Evolutionary conservation across 2,113 vertebrate genomes (phyloP).

Genomic region (Irena cyanogastra): DNA sequence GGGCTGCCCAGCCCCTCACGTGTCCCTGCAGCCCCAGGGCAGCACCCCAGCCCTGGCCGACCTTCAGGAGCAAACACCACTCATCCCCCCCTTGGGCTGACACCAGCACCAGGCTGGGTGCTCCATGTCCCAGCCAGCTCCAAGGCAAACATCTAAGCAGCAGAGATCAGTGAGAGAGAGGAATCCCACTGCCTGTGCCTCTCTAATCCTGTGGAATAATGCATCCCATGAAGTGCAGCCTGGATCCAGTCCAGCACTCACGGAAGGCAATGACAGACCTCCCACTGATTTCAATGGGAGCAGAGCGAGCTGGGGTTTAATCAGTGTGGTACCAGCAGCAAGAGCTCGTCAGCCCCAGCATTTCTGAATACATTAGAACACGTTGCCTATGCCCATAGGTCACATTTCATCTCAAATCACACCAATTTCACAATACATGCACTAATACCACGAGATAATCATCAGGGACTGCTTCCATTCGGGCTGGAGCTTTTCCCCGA

Average conservation of each 20-base stretch:
- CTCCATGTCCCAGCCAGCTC: background rate
- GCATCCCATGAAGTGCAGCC: background rate
- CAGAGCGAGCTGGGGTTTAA: background rate
- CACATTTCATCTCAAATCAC: background rate
- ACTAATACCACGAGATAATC: background rate
- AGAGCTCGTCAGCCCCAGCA: background rate
- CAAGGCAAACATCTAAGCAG: background rate
- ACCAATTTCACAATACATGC: background rate
- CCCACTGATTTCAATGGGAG: background rate
- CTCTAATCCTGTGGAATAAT: conserved; percentile 2
- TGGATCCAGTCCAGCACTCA: background rate
- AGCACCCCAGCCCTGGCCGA: background rate
- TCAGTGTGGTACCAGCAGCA: background rate
- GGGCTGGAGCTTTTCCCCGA: background rate
- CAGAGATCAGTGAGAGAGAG: background rate
- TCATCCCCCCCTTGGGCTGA: background rate
- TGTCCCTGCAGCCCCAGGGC: background rate
- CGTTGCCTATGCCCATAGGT: background rate
- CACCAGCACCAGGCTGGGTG: background rate
- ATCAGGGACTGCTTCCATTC: background rate
- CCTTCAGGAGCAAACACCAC: rapidly evolving
- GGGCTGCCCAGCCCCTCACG: background rate
- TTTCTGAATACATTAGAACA: background rate
- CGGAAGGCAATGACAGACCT: conserved; percentile 2
- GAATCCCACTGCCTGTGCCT: background rate